Conservation (phyloP, 2,797 vertebrate genomes). For the Tapirus indicus region DNA sequence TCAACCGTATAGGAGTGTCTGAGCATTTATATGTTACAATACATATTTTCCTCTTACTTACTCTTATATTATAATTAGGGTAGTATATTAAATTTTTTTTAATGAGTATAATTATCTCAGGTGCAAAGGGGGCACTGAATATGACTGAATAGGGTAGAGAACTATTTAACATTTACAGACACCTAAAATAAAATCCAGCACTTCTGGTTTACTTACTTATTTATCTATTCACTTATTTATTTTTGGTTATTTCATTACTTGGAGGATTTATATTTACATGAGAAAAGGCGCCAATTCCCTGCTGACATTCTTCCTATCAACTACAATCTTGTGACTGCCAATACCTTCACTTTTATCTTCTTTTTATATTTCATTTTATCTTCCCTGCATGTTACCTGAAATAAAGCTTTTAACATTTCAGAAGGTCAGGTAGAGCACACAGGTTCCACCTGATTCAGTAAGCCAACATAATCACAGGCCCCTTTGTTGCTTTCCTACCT, state of each 20-base stretch:
- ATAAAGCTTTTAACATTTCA: constrained; percentile 58
- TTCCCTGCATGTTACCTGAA: constrained; percentile 25
- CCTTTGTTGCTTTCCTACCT: not conserved
- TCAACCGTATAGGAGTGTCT: not conserved
- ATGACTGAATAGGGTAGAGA: not conserved
- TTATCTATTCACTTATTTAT: not conserved
- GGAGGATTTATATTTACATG: constrained; percentile 8
- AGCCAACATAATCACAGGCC: not conserved
- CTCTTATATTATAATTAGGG: not conserved
- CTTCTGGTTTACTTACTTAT: not conserved
- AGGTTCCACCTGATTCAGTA: not conserved
- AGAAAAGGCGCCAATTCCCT: constrained; percentile 17
- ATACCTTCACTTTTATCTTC: not conserved
- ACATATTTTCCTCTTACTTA: not conserved
- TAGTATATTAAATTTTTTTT: not conserved
- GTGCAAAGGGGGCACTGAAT: not conserved
- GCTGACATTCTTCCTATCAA: constrained; percentile 22
- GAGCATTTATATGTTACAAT: not conserved
- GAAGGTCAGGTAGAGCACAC: not conserved
- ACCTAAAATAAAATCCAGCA: constrained; percentile 31
- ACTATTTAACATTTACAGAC: not conserved
- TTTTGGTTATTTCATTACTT: not conserved
- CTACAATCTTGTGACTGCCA: not conserved
- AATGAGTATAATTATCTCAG: not conserved
- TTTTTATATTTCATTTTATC: constrained; percentile 28